Evolutionary conservation across 2,888 invertebrate species (phyloP).

Genomic region (Thymelicus acteon): DNA sequence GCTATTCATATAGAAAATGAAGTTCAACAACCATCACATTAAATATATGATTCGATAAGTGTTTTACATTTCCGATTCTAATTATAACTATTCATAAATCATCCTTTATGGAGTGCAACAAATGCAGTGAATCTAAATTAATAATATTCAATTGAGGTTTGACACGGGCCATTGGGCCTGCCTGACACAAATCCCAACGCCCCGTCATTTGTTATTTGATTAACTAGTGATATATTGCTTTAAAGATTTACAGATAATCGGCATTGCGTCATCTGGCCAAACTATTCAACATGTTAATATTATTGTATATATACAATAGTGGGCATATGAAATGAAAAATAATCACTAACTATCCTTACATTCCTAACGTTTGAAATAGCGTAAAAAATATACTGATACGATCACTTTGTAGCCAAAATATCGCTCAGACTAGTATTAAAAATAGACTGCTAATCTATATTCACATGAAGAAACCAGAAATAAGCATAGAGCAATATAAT

Average conservation of each 20-base stretch:
- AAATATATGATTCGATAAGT: neutral
- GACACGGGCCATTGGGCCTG: constrained; percentile 66
- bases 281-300: neutral
- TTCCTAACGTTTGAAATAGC: too few species aligned
- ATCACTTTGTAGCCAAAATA: too few species aligned
- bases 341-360: too few species aligned
- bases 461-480: too few species aligned
- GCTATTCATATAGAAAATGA: too few species aligned
- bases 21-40: too few species aligned
- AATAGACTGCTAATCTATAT: too few species aligned
- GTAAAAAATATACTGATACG: too few species aligned
- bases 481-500: too few species aligned
- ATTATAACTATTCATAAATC: constrained; percentile 56
- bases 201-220: constrained; percentile 60
- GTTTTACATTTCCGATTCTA: neutral
- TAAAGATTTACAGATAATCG: constrained; percentile 42
- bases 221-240: constrained; percentile 46
- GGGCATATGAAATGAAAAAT: too few species aligned
- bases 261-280: constrained; percentile 12
- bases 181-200: constrained; percentile 63
- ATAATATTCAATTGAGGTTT: constrained; percentile 77
- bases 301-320: too few species aligned
- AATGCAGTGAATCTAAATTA: constrained; percentile 66
- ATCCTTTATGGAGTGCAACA: constrained; percentile 56
- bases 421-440: too few species aligned